A percentile compares a stretch with the other conserved stretches of the same genome.
phyloP scores from a whole-genome alignment of 64 coral and sea anemone genomes.

The Anthopleura sola region DNA sequence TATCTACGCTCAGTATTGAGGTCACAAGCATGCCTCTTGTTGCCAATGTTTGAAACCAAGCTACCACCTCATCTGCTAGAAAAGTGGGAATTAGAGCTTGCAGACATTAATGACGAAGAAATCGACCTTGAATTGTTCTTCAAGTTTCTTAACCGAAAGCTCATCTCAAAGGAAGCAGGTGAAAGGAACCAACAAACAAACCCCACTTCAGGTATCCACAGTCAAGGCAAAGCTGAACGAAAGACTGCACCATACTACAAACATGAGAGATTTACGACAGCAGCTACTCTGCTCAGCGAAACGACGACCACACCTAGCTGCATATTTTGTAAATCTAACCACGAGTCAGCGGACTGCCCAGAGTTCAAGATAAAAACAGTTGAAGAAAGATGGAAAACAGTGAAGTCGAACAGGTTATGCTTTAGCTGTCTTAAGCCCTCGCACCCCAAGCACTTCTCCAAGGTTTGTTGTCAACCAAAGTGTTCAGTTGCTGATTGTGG shows the following conservation, averaged over 20 bases:
- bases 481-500: constrained; percentile 30
- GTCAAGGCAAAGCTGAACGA: background rate
- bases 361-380: constrained; percentile 15
- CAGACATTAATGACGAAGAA: constrained; percentile 1
- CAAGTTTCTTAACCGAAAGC: constrained; percentile 38
- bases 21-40: constrained; percentile 27
- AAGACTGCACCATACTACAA: background rate
- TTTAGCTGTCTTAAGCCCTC: constrained; percentile 42
- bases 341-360: constrained; percentile 10
- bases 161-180: constrained; percentile 40
- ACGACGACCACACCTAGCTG: background rate
- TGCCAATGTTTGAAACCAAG: constrained; percentile 39
- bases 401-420: constrained; percentile 1
- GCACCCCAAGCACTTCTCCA: constrained; percentile 26
- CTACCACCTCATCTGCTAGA: constrained; percentile 11
- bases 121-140: constrained; percentile 37
- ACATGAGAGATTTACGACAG: background rate
- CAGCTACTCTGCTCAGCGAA: background rate
- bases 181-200: constrained; percentile 11
- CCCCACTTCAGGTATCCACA: background rate
- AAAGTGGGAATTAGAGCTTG: constrained; percentile 39
- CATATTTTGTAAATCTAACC: constrained; percentile 9
- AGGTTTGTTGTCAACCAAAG: constrained; percentile 33
- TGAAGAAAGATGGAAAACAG: constrained; percentile 20
- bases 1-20: constrained; percentile 42